These are phyloP conservation scores for Rhizomys pruinosus DNA, from an alignment of 2,113 vertebrate genomes.

Conservation along the genomic window DNA sequence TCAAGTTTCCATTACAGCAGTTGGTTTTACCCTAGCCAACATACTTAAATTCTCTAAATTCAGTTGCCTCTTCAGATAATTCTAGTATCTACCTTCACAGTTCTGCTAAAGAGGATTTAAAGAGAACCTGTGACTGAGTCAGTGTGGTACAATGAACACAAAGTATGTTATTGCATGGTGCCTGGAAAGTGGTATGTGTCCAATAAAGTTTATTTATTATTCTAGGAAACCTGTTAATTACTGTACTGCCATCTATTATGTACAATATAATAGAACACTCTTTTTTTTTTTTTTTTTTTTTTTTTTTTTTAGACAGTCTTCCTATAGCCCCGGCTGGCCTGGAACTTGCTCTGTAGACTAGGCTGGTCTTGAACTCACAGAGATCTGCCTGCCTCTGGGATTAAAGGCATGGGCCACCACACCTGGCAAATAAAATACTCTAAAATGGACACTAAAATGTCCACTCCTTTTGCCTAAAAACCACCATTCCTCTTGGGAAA, in stretches of 20 bases:
- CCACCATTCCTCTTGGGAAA: not conserved
- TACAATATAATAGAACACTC: no score
- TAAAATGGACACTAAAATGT: slow-evolving; percentile 24
- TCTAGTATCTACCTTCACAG: slow-evolving; percentile 32
- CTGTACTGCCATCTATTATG: not conserved
- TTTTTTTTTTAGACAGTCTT: no score
- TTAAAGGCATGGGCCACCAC: no score
- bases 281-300: no score
- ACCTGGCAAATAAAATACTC: no score
- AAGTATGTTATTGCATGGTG: not conserved
- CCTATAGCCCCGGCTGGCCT: no score
- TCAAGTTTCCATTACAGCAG: not conserved
- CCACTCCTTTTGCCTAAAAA: slow-evolving; percentile 19
- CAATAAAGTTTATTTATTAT: slow-evolving; percentile 34
- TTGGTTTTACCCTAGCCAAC: slow-evolving; percentile 23
- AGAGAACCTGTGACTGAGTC: not conserved
- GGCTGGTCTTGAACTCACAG: no score
- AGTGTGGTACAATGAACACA: not conserved
- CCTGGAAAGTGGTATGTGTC: not conserved
- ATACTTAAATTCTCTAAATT: slow-evolving; percentile 41
- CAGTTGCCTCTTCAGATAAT: slow-evolving; percentile 12
- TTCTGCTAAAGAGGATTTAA: slow-evolving; percentile 56
- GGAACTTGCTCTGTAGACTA: no score
- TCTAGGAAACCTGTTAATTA: slow-evolving; percentile 41
- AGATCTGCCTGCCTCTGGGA: no score